phyloP scores from a whole-genome alignment of 2,113 vertebrate species.

The Peromyscus maniculatus region DNA sequence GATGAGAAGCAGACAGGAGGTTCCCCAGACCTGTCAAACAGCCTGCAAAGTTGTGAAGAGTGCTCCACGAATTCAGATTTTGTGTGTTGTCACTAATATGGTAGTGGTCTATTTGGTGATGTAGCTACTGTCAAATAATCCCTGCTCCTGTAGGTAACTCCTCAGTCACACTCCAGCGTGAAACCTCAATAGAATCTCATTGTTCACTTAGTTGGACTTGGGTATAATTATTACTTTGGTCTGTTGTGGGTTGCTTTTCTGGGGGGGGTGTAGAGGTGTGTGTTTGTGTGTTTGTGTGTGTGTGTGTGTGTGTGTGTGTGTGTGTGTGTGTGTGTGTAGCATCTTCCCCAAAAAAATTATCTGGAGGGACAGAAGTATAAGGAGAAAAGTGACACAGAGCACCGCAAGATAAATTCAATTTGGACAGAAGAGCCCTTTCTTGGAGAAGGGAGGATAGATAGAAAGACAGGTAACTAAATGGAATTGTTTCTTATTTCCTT shows the following conservation, averaged over 20 bases:
- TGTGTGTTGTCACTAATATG: neutral
- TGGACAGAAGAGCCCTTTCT: neutral
- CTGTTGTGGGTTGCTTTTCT: neutral
- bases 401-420: neutral
- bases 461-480: conserved; percentile 50
- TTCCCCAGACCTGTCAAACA: neutral
- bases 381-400: neutral
- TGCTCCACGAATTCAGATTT: neutral
- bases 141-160: neutral
- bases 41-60: neutral
- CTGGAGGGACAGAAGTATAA: too few relatives aligned
- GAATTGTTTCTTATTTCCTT: conserved; percentile 63
- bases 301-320: neutral
- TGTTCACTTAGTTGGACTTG: neutral
- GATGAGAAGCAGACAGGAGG: neutral
- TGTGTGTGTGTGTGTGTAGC: neutral
- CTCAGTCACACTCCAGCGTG: neutral
- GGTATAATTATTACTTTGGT: neutral
- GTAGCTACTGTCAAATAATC: neutral
- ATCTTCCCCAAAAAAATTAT: neutral
- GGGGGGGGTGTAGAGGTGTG: neutral
- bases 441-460: neutral
- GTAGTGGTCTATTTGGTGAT: neutral
- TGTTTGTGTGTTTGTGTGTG: neutral
- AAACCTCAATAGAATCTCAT: neutral